Conservation (phyloP, 2,888 invertebrate genomes). For the Alviniconcha strummeri region DNA sequence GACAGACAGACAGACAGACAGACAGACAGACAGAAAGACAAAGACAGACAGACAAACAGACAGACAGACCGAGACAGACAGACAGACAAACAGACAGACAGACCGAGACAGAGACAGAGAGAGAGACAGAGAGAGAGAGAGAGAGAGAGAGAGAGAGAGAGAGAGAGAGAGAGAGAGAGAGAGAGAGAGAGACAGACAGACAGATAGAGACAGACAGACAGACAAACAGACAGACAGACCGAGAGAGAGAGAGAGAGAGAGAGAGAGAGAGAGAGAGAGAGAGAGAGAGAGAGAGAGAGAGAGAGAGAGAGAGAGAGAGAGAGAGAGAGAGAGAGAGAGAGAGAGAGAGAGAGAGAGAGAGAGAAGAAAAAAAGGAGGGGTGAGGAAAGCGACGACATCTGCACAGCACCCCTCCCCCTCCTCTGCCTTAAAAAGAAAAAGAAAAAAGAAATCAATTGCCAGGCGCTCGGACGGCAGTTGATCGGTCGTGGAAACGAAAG, state of each 20-base stretch:
- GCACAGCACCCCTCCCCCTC: background rate
- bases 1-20: no score
- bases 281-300: background rate
- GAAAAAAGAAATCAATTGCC: background rate
- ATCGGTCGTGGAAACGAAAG: background rate
- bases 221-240: no score
- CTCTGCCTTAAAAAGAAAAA: background rate
- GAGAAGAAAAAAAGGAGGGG: no score
- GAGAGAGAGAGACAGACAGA: background rate
- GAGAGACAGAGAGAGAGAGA: background rate
- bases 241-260: background rate
- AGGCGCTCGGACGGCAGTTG: background rate
- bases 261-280: background rate
- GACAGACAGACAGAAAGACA: background rate
- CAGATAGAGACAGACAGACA: background rate
- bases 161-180: background rate
- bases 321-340: background rate
- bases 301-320: background rate
- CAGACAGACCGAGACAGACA: background rate
- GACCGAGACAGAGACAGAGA: background rate
- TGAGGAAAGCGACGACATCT: no score
- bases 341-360: background rate
- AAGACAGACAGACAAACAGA: background rate
- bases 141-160: background rate
- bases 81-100: background rate